phyloP scores from a whole-genome alignment of 2,113 vertebrate genomes.

The Petaurus breviceps region DNA sequence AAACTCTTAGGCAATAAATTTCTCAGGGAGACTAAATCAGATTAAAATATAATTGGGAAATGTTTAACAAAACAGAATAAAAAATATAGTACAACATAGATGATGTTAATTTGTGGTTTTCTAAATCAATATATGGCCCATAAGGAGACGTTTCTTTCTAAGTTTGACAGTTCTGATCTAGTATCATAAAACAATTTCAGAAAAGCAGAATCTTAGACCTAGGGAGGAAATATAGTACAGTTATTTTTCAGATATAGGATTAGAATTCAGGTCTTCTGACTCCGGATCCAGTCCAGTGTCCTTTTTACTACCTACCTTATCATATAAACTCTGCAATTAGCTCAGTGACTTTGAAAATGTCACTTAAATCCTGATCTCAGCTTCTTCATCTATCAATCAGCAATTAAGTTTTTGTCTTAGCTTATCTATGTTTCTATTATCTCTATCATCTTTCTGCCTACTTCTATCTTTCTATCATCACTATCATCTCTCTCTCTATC shows the following conservation, averaged over 20 bases:
- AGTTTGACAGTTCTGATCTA: background rate
- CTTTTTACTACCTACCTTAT: background rate
- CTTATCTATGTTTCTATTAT: too few species aligned
- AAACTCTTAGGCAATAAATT: too few species aligned
- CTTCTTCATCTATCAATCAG: background rate
- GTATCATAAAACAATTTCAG: background rate
- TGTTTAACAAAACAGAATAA: background rate
- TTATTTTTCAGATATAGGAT: too few species aligned
- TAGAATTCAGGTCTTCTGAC: background rate
- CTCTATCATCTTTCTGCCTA: too few species aligned
- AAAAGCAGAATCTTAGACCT: background rate
- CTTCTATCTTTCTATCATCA: too few species aligned
- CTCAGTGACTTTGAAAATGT: background rate
- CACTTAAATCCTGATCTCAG: background rate
- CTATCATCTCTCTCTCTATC: too few species aligned
- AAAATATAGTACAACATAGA: background rate
- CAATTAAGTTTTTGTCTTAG: background rate
- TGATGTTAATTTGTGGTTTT: background rate
- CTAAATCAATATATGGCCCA: background rate
- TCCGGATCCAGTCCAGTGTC: background rate
- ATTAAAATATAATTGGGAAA: background rate
- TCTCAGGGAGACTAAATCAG: too few species aligned
- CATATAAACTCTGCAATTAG: background rate
- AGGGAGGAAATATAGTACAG: too few species aligned
- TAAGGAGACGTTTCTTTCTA: background rate